A percentile compares a stretch with the other conserved stretches of the same genome.
Evolutionary conservation across 2,797 vertebrate genomes (phyloP).

Genomic region (Tadarida brasiliensis): DNA sequence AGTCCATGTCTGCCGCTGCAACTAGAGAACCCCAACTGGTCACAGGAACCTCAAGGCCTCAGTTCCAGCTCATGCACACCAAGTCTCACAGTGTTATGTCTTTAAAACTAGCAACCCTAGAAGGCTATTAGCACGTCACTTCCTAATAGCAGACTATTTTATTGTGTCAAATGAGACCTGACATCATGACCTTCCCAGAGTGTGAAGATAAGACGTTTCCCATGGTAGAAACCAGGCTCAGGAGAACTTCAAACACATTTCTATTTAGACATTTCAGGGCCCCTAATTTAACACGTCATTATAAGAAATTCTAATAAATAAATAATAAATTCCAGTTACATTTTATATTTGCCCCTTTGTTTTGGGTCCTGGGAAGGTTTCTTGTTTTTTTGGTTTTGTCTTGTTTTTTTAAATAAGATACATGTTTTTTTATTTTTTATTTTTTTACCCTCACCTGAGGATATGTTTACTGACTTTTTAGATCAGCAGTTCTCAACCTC

Average conservation of each 20-base stretch:
- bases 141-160: neutral
- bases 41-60: neutral
- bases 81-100: neutral
- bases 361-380: neutral
- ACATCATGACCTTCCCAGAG: neutral
- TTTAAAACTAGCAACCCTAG: neutral
- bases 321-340: neutral
- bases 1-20: neutral
- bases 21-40: neutral
- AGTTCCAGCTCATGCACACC: neutral
- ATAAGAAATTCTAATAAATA: neutral
- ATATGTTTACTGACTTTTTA: neutral
- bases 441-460: neutral
- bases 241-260: conserved; percentile 15
- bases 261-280: neutral
- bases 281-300: neutral
- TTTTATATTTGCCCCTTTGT: neutral
- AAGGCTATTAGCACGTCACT: neutral
- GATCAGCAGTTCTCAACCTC: too few relatives aligned
- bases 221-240: conserved; percentile 2
- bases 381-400: neutral
- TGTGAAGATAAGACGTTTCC: neutral
- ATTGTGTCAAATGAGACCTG: conserved; percentile 4
- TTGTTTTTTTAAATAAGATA: neutral
- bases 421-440: neutral